These are phyloP conservation scores for Gastracanthus pulcherrimus DNA, from an alignment of 2,888 invertebrate genomes.

Conservation along the genomic window DNA sequence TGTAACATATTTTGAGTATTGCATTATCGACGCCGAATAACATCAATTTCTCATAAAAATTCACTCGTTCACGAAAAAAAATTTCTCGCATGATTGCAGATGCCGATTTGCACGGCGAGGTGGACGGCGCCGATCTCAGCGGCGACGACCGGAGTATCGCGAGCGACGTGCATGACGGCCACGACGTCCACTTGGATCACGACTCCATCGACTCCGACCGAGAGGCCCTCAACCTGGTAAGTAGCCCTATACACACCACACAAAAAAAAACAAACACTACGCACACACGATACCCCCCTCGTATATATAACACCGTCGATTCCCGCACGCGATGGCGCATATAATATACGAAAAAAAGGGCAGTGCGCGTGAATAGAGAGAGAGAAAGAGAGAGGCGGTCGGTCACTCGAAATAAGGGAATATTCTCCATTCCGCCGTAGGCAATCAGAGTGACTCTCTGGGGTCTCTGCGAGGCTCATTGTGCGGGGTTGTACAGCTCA, in stretches of 20 bases:
- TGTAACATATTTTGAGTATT: too few relatives aligned
- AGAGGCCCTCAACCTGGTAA: conserved; percentile 83
- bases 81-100: conserved; percentile 76
- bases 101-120: conserved; percentile 81
- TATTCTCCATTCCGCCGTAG: too few relatives aligned
- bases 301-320: too few relatives aligned
- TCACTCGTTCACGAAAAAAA: conserved; percentile 12
- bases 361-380: background rate
- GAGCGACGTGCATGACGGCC: conserved; percentile 80
- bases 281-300: conserved; percentile 24
- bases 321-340: conserved; percentile 41
- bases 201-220: conserved; percentile 84
- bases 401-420: background rate
- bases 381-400: background rate
- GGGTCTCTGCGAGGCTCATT: background rate
- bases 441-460: conserved; percentile 18
- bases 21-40: too few relatives aligned
- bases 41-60: background rate
- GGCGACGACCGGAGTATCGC: conserved; percentile 82
- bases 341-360: background rate
- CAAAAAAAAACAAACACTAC: background rate
- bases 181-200: conserved; percentile 79
- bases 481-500: too few relatives aligned
- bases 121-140: conserved; percentile 81
- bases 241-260: conserved; percentile 58